These are phyloP conservation scores for Calypte anna DNA, from an alignment of 2,113 vertebrate species.

Conservation along the genomic window DNA sequence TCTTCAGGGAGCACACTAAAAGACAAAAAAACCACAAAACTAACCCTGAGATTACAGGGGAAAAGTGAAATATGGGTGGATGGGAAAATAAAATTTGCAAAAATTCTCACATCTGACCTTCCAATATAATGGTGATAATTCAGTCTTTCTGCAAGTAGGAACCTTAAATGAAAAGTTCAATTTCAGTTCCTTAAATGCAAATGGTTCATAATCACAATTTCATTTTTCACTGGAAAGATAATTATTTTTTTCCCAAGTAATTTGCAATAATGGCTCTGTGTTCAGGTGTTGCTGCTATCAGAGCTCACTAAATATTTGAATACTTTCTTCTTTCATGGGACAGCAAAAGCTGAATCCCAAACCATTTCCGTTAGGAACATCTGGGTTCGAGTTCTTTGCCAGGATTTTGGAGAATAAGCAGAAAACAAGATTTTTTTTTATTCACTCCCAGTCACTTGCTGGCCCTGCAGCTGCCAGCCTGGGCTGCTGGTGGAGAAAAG, in stretches of 20 bases:
- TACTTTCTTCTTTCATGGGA: neutral
- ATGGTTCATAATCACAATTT: slow-evolving; percentile 10
- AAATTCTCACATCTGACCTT: neutral
- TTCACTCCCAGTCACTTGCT: neutral
- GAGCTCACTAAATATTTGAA: slow-evolving; percentile 12
- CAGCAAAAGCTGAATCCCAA: slow-evolving; percentile 6
- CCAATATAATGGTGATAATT: neutral
- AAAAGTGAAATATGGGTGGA: too few species aligned
- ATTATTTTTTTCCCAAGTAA: neutral
- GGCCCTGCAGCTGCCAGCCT: neutral
- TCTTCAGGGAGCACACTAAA: too few species aligned
- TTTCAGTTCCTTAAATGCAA: slow-evolving; percentile 2
- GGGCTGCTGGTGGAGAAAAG: neutral
- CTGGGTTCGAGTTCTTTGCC: neutral
- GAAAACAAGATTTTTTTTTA: neutral
- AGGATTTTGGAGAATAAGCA: neutral
- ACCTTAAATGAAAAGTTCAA: neutral
- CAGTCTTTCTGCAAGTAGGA: neutral
- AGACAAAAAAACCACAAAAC: too few species aligned
- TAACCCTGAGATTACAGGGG: too few species aligned
- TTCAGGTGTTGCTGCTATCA: neutral
- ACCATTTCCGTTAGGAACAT: neutral
- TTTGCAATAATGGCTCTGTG: neutral
- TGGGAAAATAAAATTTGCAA: too few species aligned
- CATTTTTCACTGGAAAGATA: slow-evolving; percentile 3